Percentiles rank a stretch among this genome's conserved stretches.
Evolutionary conservation across 2,888 invertebrate species (phyloP).

Genomic region (Falcaria lacertinaria): DNA sequence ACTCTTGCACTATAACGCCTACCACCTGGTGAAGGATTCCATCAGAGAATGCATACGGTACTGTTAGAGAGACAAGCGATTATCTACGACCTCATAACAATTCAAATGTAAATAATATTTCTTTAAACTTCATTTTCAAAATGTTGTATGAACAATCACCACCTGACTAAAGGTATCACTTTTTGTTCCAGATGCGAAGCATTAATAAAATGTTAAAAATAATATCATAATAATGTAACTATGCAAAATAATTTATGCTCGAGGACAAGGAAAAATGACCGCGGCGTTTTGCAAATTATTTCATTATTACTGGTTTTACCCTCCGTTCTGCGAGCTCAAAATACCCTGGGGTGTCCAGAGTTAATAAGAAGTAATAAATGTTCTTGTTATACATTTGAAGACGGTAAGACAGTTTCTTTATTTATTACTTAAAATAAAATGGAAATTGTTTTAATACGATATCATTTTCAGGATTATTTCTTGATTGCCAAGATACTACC

Average conservation of each 20-base stretch:
- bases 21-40: no score
- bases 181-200: slow-evolving; percentile 53
- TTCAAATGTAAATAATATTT: no score
- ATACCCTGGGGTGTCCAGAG: slow-evolving; percentile 83
- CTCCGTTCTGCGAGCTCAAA: slow-evolving; percentile 70
- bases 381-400: slow-evolving; percentile 94
- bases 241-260: slow-evolving; percentile 66
- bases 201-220: slow-evolving; percentile 47
- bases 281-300: slow-evolving; percentile 62
- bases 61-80: no score
- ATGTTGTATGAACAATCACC: no score
- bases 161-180: no score
- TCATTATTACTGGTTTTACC: slow-evolving; percentile 66
- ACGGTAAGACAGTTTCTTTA: slow-evolving; percentile 77
- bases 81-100: no score
- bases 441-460: no score
- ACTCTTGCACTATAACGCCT: no score
- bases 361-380: slow-evolving; percentile 88
- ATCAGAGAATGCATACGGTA: no score
- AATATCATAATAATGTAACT: slow-evolving; percentile 65
- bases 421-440: slow-evolving; percentile 13
- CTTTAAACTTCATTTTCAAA: no score
- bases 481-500: slow-evolving; percentile 92
- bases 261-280: slow-evolving; percentile 58
- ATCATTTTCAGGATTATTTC: slow-evolving; percentile 83